Conservation (phyloP, 2,888 invertebrate genomes). For the Byasa hedistus region DNA sequence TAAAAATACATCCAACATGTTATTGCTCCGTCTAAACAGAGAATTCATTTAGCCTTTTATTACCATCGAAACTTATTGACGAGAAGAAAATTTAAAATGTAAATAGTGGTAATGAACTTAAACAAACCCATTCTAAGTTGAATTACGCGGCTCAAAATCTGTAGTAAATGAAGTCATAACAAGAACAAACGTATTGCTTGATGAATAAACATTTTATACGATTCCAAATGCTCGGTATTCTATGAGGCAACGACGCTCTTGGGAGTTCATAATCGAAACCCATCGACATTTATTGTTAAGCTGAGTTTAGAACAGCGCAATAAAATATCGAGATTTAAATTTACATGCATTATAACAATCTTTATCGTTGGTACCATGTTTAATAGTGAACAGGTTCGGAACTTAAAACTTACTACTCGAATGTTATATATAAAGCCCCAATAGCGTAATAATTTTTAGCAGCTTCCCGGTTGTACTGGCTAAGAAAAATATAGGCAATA, state of each 20-base stretch:
- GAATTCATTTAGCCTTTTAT: conserved; percentile 5
- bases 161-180: conserved; percentile 53
- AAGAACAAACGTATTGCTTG: conserved; percentile 42
- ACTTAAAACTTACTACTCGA: too few relatives aligned
- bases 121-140: conserved; percentile 38
- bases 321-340: conserved; percentile 17
- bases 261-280: conserved; percentile 36
- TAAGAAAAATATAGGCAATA: too few relatives aligned
- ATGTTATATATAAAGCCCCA: too few relatives aligned
- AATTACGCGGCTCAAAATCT: conserved; percentile 36
- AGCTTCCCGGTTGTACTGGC: too few relatives aligned
- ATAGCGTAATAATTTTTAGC: too few relatives aligned
- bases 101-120: conserved; percentile 39
- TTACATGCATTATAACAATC: background rate
- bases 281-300: conserved; percentile 33
- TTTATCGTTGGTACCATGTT: too few relatives aligned
- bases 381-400: too few relatives aligned
- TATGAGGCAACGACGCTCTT: conserved; percentile 30
- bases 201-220: conserved; percentile 54
- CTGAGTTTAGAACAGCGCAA: conserved; percentile 20
- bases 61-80: conserved; percentile 3
- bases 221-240: conserved; percentile 42
- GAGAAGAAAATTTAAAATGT: conserved; percentile 34
- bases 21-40: background rate
- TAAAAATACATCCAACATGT: background rate